Conservation (phyloP, 2,888 invertebrate genomes). For the Ligdia adustata region DNA sequence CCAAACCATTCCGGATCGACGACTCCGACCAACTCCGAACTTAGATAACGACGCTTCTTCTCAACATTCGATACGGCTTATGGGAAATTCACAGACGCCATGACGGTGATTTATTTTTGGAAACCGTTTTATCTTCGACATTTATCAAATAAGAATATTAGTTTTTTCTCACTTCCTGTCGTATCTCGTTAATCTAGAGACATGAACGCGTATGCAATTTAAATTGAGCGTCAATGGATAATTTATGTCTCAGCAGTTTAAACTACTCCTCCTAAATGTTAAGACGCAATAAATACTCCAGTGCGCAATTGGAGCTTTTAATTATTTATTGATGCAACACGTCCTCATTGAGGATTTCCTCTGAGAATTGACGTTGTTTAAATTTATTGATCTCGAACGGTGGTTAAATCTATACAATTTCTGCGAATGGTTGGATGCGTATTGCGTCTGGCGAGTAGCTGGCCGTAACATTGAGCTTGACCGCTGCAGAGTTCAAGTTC, state of each 20-base stretch:
- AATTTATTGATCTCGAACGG: constrained; percentile 12
- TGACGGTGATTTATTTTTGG: constrained; percentile 31
- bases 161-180: constrained; percentile 30
- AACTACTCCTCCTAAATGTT: constrained; percentile 34
- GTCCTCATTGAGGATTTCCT: constrained; percentile 39
- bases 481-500: constrained; percentile 71
- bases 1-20: constrained; percentile 52
- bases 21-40: constrained; percentile 35
- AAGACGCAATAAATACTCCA: constrained; percentile 34
- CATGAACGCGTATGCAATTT: constrained; percentile 25
- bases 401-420: background rate
- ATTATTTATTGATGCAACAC: constrained; percentile 34
- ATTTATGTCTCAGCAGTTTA: constrained; percentile 31
- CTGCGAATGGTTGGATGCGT: background rate
- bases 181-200: constrained; percentile 25
- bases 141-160: constrained; percentile 31
- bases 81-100: constrained; percentile 37
- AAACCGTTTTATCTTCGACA: constrained; percentile 29
- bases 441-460: constrained; percentile 12
- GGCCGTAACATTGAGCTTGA: constrained; percentile 61
- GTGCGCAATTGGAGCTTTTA: constrained; percentile 28
- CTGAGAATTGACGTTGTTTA: constrained; percentile 31
- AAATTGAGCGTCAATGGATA: constrained; percentile 27
- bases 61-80: constrained; percentile 37
- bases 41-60: constrained; percentile 45